Percentiles rank a stretch among this genome's conserved stretches.
These are phyloP conservation scores for Drosophila nannoptera DNA, from an alignment of 1,140 invertebrate genomes.

Conservation along the genomic window DNA sequence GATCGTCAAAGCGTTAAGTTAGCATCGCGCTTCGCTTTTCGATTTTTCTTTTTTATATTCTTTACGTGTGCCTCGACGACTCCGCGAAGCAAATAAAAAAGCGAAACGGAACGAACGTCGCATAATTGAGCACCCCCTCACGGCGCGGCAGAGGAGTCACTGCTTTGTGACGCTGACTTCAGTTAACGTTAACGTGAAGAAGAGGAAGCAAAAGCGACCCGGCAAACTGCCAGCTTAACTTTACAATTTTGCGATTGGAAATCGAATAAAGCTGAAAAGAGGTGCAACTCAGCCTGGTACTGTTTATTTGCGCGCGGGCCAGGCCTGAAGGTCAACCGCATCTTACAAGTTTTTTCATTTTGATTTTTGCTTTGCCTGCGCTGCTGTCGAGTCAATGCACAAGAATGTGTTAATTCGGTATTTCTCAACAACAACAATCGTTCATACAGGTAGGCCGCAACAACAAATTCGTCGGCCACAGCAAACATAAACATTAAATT, in stretches of 20 bases:
- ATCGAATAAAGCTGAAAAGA: slow-evolving; percentile 47
- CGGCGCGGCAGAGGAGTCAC: slow-evolving; percentile 1
- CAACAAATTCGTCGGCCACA: slow-evolving; percentile 28
- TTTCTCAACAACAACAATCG: slow-evolving; percentile 25
- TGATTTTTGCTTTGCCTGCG: slow-evolving; percentile 7
- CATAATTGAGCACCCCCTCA: slow-evolving; percentile 10
- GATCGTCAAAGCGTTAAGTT: slow-evolving; percentile 37
- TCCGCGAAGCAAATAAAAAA: slow-evolving; percentile 9
- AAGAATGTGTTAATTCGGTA: slow-evolving; percentile 71
- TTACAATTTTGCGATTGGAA: slow-evolving; percentile 43
- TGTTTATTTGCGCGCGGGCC: slow-evolving; percentile 2
- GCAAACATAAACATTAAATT: slow-evolving; percentile 36
- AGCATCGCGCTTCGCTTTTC: slow-evolving; percentile 6
- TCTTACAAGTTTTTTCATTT: slow-evolving; percentile 57
- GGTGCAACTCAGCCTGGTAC: slow-evolving; percentile 8
- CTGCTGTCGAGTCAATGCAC: slow-evolving; percentile 46
- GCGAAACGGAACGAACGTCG: slow-evolving; percentile 11
- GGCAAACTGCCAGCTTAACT: slow-evolving; percentile 14
- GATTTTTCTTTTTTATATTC: slow-evolving; percentile 18
- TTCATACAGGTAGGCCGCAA: slow-evolving; percentile 6
- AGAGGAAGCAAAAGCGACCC: background rate
- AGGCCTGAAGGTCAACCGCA: slow-evolving; percentile 64
- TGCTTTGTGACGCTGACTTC: slow-evolving; percentile 6
- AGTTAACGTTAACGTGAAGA: background rate
- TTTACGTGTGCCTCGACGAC: slow-evolving; percentile 1